These are phyloP conservation scores for Glossosoma conforme DNA, from an alignment of 1,140 invertebrate genomes.

Conservation along the genomic window DNA sequence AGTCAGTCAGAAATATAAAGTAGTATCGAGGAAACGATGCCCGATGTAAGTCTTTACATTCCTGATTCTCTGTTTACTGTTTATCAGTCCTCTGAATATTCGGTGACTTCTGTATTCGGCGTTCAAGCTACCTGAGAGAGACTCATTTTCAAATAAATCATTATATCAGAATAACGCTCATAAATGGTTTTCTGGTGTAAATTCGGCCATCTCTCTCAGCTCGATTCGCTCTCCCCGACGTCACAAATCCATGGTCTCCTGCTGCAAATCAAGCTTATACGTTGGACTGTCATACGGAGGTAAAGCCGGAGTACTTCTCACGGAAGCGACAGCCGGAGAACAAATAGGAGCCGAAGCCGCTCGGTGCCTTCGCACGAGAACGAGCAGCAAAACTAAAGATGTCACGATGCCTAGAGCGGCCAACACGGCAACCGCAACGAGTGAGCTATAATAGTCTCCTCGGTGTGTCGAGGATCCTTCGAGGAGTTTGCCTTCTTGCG, in stretches of 20 bases:
- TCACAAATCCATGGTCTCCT: conserved; percentile 70
- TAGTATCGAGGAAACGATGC: no score
- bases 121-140: no score
- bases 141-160: no score
- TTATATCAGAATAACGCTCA: neutral
- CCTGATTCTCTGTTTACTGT: neutral
- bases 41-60: no score
- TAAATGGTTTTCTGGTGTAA: neutral
- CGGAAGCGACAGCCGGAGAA: conserved; percentile 44
- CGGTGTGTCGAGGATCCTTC: conserved; percentile 46
- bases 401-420: conserved; percentile 77
- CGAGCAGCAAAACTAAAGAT: conserved; percentile 71
- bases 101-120: neutral
- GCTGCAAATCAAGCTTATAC: conserved; percentile 88
- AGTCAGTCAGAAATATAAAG: no score
- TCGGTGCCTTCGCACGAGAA: conserved; percentile 69
- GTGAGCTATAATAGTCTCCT: conserved; percentile 77
- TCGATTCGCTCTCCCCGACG: conserved; percentile 14
- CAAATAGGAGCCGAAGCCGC: conserved; percentile 64
- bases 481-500: conserved; percentile 60
- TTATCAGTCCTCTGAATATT: neutral
- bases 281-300: conserved; percentile 90
- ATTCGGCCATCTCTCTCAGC: conserved; percentile 19
- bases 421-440: conserved; percentile 82
- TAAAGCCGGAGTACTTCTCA: conserved; percentile 35